A percentile compares a stretch with the other conserved stretches of the same genome.
Evolutionary conservation across 1,140 invertebrate species (phyloP).

Genomic region (Drosophila prosaltans): DNA sequence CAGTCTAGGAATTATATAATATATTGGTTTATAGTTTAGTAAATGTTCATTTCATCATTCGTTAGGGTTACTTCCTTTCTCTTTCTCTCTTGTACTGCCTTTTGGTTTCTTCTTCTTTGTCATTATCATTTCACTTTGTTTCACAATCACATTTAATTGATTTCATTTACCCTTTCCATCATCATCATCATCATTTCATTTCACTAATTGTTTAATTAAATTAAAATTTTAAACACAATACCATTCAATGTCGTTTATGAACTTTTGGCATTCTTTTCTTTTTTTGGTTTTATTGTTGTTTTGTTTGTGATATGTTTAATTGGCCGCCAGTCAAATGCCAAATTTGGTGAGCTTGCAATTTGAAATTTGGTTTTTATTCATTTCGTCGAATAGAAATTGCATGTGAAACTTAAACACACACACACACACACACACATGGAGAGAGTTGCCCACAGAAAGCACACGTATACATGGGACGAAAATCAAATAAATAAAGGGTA

Average conservation of each 20-base stretch:
- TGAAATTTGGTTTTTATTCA: slow-evolving; percentile 50
- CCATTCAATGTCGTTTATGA: slow-evolving; percentile 43
- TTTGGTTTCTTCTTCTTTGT: no score
- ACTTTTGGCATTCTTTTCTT: slow-evolving; percentile 21
- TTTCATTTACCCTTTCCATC: background rate
- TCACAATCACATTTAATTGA: background rate
- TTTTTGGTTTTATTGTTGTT: slow-evolving; percentile 5
- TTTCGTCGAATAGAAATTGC: slow-evolving; percentile 39
- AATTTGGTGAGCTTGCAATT: slow-evolving; percentile 49
- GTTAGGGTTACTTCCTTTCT: no score
- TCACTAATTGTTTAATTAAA: slow-evolving; percentile 48
- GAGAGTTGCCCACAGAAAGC: background rate
- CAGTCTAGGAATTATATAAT: no score
- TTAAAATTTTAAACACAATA: slow-evolving; percentile 13
- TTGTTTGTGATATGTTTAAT: slow-evolving; percentile 48
- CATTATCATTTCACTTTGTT: no score
- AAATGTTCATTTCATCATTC: no score
- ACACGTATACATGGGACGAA: background rate
- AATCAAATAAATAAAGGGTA: slow-evolving; percentile 11
- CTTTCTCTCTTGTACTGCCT: no score
- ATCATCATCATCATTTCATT: background rate
- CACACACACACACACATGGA: slow-evolving; percentile 14
- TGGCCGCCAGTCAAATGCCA: slow-evolving; percentile 66
- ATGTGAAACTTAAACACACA: slow-evolving; percentile 29
- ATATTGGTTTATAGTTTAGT: no score